A percentile compares a stretch with the other conserved stretches of the same genome.
These are phyloP conservation scores for Periparus ater DNA, from an alignment of 2,797 vertebrate genomes.

Conservation along the genomic window DNA sequence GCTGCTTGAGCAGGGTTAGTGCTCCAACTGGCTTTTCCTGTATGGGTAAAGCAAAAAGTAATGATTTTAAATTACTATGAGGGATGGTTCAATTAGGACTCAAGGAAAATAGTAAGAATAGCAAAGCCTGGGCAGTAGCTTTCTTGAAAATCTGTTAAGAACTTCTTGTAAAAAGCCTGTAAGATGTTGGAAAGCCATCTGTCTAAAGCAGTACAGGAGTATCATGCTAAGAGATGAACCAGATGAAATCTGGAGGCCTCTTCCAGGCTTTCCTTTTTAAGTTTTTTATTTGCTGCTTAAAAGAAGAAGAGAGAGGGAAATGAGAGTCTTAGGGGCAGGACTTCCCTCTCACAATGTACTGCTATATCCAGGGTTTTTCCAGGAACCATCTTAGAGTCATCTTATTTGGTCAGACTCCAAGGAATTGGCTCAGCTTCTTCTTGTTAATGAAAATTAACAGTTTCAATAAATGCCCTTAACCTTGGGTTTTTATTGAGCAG, in stretches of 20 bases:
- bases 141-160: not conserved
- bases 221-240: not conserved
- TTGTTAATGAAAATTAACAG: slow-evolving; percentile 20
- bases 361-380: not conserved
- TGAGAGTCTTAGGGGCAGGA: not conserved
- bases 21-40: not conserved
- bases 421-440: slow-evolving; percentile 9
- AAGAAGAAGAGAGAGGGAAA: not conserved
- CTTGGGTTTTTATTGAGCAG: not conserved
- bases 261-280: not conserved
- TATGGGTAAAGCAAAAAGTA: not conserved
- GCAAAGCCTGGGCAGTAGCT: not conserved
- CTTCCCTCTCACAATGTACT: not conserved
- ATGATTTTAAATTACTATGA: not conserved
- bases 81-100: not conserved
- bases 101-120: not conserved
- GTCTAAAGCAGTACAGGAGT: not conserved
- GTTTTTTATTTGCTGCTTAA: not conserved
- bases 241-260: not conserved
- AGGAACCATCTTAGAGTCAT: not conserved
- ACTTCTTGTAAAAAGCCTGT: not conserved
- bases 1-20: not conserved
- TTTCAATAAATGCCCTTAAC: not conserved
- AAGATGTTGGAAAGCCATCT: not conserved
- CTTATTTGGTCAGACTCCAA: not conserved